Evolutionary conservation across 2,113 vertebrate species (phyloP).

Genomic region (Henicopernis longicauda): DNA sequence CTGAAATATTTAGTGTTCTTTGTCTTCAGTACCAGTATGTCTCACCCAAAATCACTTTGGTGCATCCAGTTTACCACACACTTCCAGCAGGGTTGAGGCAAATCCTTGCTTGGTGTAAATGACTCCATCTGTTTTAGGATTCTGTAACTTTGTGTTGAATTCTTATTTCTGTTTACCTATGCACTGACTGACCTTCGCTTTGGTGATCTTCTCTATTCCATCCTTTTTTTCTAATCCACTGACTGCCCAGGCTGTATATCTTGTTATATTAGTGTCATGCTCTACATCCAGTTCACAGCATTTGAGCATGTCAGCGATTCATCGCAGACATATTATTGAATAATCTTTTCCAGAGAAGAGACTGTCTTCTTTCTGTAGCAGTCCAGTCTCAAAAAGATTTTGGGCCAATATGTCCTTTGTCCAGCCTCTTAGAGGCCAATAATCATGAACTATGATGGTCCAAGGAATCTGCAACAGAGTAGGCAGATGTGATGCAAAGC

Average conservation of each 20-base stretch:
- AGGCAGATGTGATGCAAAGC: neutral
- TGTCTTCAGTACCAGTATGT: neutral
- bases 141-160: neutral
- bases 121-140: neutral
- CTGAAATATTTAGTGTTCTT: neutral
- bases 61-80: neutral
- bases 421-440: neutral
- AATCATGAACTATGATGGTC: neutral
- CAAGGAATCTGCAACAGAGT: neutral
- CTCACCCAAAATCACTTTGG: neutral
- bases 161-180: neutral
- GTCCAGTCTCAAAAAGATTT: neutral
- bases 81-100: neutral
- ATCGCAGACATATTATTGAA: neutral
- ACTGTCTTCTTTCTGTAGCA: neutral
- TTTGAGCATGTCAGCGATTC: neutral
- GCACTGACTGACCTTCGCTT: neutral
- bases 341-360: neutral
- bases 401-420: neutral
- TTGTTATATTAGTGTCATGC: neutral
- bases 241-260: neutral
- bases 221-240: neutral
- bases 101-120: neutral
- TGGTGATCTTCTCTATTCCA: neutral
- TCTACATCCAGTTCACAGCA: neutral